Evolutionary conservation across 1,140 invertebrate species (phyloP), one percentile per base, ranked within the genome.

Genomic region (Drosophila nannoptera): DNA sequence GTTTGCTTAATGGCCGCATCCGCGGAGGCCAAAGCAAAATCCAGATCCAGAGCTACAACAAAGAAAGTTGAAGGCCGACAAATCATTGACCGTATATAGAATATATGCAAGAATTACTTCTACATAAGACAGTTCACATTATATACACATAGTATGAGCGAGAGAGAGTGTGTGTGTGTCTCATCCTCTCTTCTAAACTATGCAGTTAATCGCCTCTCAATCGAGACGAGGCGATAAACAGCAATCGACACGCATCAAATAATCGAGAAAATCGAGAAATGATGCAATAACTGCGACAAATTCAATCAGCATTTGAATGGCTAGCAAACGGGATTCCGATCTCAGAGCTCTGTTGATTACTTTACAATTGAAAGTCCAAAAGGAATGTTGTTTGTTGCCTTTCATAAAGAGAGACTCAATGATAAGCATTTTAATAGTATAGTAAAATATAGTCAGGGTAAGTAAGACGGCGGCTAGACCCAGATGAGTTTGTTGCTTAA

Each of bases 1-100:
- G 80, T 83, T 83, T 80, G 63, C 63, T 83, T 78, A 82, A 78
- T 80, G 73, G 80, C 54, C 72, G 49, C 80, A 82, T 77, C 66
- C 70, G 62, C 53, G 65, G 73, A 33, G 48, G 48, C 48, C 68
- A 64, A 52, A 70, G 59, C 61, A 48, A 49, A 59, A 58, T 48
- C 43, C 59, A 62, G 38, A 75, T 61, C 63, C 53, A 14, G 50
- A 50, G 32, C 45, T 58, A 61, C 73, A 86, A 84, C 82, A 84
- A 84, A 86, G 81, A 84, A 84, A 84, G 81, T 84, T 86, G 81
- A 84, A 84, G 81, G 81, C 77, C 81, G 75, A 49, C 63, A 55
- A 81, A 70, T 46, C 83, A 77, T 77, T 86, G 81, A 84, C 81
- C 81, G 81, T 80, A 76, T 82, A 82, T 82, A 81, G 74, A 74